Evolutionary conservation across 1,140 invertebrate genomes (phyloP).

Genomic region (Leptopilina clavipes): DNA sequence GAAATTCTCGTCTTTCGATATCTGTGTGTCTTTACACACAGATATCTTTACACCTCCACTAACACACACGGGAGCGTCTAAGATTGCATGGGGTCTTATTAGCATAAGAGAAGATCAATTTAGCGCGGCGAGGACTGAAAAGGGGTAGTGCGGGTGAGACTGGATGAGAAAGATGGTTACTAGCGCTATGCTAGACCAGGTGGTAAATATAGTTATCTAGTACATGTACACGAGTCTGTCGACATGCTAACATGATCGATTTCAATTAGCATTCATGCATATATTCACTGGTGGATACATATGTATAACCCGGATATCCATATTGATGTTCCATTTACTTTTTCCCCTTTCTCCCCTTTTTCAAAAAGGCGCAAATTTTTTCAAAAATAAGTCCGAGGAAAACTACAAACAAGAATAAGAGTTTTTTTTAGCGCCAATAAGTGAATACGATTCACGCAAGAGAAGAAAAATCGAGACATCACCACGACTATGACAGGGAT

Average conservation of each 20-base stretch:
- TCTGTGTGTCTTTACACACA: too few relatives aligned
- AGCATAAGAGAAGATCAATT: constrained; percentile 25
- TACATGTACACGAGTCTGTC: constrained; percentile 11
- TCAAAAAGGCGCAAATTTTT: too few relatives aligned
- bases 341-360: background rate
- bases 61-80: background rate
- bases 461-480: too few relatives aligned
- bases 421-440: too few relatives aligned
- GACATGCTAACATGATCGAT: constrained; percentile 20
- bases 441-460: too few relatives aligned
- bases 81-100: constrained; percentile 19
- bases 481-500: background rate
- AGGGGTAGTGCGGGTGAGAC: constrained; percentile 3
- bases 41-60: background rate
- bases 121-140: background rate
- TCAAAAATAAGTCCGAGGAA: too few relatives aligned
- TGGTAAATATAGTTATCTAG: constrained; percentile 31
- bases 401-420: too few relatives aligned
- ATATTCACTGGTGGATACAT: constrained; percentile 28
- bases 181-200: constrained; percentile 3
- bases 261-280: constrained; percentile 32
- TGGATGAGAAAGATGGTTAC: constrained; percentile 25
- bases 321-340: constrained; percentile 26
- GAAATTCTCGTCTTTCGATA: background rate
- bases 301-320: constrained; percentile 19